Evolutionary conservation across 2,113 vertebrate species (phyloP).

Genomic region (Actinemys pallida): DNA sequence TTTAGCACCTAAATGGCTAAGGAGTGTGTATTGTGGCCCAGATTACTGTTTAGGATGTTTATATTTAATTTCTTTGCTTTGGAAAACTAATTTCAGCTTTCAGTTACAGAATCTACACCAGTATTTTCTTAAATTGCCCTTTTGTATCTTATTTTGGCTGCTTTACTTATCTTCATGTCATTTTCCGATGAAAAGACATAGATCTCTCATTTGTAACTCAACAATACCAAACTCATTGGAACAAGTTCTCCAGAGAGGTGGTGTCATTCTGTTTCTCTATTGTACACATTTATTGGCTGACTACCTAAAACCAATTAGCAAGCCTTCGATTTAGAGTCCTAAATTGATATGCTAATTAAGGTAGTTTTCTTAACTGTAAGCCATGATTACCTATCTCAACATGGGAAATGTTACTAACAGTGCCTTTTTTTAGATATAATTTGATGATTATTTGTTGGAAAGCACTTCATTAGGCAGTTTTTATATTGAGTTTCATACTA

Average conservation of each 20-base stretch:
- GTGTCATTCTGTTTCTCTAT: background rate
- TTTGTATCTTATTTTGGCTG: background rate
- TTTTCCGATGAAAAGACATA: background rate
- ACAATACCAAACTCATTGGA: background rate
- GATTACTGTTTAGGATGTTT: background rate
- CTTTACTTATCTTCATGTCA: background rate
- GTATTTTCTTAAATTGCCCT: background rate
- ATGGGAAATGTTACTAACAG: constrained; percentile 51
- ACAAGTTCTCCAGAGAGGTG: background rate
- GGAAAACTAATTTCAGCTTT: background rate
- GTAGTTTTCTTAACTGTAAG: constrained; percentile 20
- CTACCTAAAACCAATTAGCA: constrained; percentile 54
- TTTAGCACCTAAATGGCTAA: background rate
- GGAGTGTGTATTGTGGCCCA: background rate
- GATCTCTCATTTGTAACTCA: background rate
- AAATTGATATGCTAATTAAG: constrained; percentile 49
- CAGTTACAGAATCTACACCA: background rate
- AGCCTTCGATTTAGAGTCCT: constrained; percentile 27
- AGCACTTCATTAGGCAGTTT: constrained; percentile 1
- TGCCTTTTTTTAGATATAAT: constrained; percentile 61
- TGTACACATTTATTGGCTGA: background rate
- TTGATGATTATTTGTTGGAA: constrained; percentile 65
- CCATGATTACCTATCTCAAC: constrained; percentile 45
- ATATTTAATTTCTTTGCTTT: background rate
- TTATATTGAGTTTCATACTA: background rate